Evolutionary conservation across 1,140 invertebrate species (phyloP).

Genomic region (Chymomyza costata): DNA sequence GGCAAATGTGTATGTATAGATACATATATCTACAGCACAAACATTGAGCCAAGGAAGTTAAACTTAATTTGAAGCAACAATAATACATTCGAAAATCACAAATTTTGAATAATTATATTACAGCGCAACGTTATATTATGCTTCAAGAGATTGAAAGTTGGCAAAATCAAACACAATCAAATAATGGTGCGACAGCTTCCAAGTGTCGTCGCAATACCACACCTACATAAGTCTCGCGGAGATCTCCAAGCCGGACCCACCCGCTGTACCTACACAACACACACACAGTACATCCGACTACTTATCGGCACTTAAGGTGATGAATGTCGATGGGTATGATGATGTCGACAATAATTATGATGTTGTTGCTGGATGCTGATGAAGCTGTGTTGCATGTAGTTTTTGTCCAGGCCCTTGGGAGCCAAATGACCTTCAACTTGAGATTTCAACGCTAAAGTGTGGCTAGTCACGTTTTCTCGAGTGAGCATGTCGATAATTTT

Average conservation of each 20-base stretch:
- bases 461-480: slow-evolving; percentile 42
- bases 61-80: slow-evolving; percentile 20
- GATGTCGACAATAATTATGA: slow-evolving; percentile 4
- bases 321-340: slow-evolving; percentile 12
- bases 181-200: too few relatives aligned
- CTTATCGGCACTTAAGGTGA: slow-evolving; percentile 16
- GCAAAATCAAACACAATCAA: too few relatives aligned
- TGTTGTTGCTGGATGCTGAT: slow-evolving; percentile 6
- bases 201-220: slow-evolving; percentile 41
- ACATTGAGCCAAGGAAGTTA: slow-evolving; percentile 25
- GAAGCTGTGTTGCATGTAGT: slow-evolving; percentile 8
- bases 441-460: slow-evolving; percentile 31
- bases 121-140: slow-evolving; percentile 32
- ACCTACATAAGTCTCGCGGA: slow-evolving; percentile 25
- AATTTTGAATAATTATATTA: slow-evolving; percentile 39
- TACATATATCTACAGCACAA: slow-evolving; percentile 18
- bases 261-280: not conserved
- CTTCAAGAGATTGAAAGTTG: too few relatives aligned
- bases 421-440: slow-evolving; percentile 55
- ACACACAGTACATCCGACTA: not conserved
- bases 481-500: too few relatives aligned
- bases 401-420: too few relatives aligned
- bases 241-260: slow-evolving; percentile 17
- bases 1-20: not conserved
- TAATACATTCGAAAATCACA: slow-evolving; percentile 6